phyloP scores from a whole-genome alignment of 2,797 vertebrate species.

The Chaetodon trifasciatus region DNA sequence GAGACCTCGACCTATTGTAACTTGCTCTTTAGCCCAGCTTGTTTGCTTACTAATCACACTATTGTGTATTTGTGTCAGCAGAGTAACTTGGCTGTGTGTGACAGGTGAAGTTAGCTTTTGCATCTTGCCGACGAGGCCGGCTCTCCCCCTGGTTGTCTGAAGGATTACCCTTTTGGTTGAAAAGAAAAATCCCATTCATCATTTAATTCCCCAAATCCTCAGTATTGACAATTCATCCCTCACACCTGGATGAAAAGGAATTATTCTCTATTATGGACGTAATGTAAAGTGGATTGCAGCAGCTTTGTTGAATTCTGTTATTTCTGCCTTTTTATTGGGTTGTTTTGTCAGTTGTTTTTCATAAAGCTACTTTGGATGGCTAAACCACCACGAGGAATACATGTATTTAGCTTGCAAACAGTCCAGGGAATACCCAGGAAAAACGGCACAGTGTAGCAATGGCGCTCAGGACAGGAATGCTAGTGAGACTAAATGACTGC shows the following conservation, averaged over 20 bases:
- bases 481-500: conserved; percentile 21
- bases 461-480: conserved; percentile 38
- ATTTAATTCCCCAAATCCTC: background rate
- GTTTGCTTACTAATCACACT: conserved; percentile 41
- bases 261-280: background rate
- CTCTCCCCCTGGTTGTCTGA: background rate
- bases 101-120: conserved; percentile 31
- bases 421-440: conserved; percentile 51
- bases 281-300: background rate
- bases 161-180: conserved; percentile 7
- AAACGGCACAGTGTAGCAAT: conserved; percentile 46
- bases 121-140: conserved; percentile 15
- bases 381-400: conserved; percentile 11
- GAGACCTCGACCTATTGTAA: conserved; percentile 7
- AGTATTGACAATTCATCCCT: background rate
- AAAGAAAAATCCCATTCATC: background rate
- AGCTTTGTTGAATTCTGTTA: background rate
- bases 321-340: background rate
- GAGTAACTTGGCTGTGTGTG: background rate
- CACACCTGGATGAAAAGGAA: background rate
- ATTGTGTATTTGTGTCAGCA: conserved; percentile 31
- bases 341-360: conserved; percentile 12
- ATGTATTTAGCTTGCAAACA: conserved; percentile 23
- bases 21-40: conserved; percentile 3
- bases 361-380: background rate